Evolutionary conservation across 2,113 vertebrate genomes (phyloP), one percentile per base, ranked within the genome.

Genomic region (Dicerorhinus sumatrensis): DNA sequence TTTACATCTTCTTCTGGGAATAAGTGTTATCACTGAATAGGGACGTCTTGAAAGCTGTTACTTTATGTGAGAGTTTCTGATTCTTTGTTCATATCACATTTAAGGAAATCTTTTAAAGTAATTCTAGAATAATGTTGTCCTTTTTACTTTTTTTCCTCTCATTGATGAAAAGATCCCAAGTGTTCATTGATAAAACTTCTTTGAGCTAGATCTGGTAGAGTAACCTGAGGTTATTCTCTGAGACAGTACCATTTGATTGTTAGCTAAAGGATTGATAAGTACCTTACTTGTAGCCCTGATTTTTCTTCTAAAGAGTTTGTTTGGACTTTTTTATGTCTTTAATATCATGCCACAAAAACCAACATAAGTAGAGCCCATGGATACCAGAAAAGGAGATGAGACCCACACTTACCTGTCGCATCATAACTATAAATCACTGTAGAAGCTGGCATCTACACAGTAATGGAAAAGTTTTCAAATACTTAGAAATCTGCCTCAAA

Each of bases 171-270:
- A 23, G 25, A 85, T 46, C 91, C 20, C 42, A 89, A 75, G 46
- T 0, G 20, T 72, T 93, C 96, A 96, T 88, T 91, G 33, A 77
- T 97, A 95, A 10, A 73, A 56, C n/a, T 92, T 94, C 93, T 98
- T 97, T 97, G 62, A 98, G 96, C 56, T 54, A 84, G n/a, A 23
- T 86, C 46, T 25, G 42, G 48, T 95, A 96, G 65, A 7, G 48
- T 82, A 86, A 96, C 76, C 46, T 94, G 62, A 62, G 27, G 93
- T 81, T 97, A 84, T 96, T 98, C 79, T 76, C 82, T 92, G 42
- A 92, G 91, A 88, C 89, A 97, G 82, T 96, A 93, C 87, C 83
- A 96, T 86, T 92, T 97, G 90, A 93, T 82, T 58, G 72, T 89
- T 80, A 94, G 69, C 75, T 79, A 93, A 96, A 76, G 51, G 18